phyloP scores from a whole-genome alignment of 2,888 invertebrate species.

The Carcina quercana region DNA sequence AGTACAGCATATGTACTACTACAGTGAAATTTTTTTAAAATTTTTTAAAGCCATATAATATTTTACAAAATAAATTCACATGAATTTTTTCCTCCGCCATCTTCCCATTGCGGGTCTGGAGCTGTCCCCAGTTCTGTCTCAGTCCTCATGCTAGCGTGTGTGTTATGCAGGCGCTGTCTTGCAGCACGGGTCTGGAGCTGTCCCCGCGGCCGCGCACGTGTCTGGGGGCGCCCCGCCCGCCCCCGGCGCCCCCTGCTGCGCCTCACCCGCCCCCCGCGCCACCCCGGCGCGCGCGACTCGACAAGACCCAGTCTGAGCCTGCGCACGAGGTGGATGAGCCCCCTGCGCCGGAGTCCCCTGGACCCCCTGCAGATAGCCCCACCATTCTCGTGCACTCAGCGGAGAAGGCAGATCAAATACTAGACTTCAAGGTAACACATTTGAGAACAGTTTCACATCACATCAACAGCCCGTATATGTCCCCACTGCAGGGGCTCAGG shows the following conservation, averaged over 20 bases:
- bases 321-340: slow-evolving; percentile 78
- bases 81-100: too few relatives aligned
- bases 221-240: slow-evolving; percentile 57
- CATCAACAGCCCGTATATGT: too few relatives aligned
- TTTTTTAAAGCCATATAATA: too few relatives aligned
- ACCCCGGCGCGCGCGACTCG: slow-evolving; percentile 46
- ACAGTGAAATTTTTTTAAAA: too few relatives aligned
- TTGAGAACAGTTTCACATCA: too few relatives aligned
- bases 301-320: slow-evolving; percentile 89
- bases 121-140: too few relatives aligned
- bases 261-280: slow-evolving; percentile 3
- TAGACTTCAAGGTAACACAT: slow-evolving; percentile 57
- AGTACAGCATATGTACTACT: too few relatives aligned
- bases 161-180: slow-evolving; percentile 80
- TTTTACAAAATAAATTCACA: too few relatives aligned
- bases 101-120: too few relatives aligned
- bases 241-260: slow-evolving; percentile 3
- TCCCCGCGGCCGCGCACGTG: slow-evolving; percentile 81
- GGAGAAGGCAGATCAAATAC: slow-evolving; percentile 37
- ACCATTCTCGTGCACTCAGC: slow-evolving; percentile 28
- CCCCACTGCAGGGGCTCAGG: too few relatives aligned
- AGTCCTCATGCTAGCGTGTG: too few relatives aligned
- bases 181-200: slow-evolving; percentile 82
- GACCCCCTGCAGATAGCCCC: slow-evolving; percentile 25
- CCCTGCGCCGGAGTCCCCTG: slow-evolving; percentile 8